phyloP scores from a whole-genome alignment of 2,888 invertebrate genomes.

The Archips crataeganus region DNA sequence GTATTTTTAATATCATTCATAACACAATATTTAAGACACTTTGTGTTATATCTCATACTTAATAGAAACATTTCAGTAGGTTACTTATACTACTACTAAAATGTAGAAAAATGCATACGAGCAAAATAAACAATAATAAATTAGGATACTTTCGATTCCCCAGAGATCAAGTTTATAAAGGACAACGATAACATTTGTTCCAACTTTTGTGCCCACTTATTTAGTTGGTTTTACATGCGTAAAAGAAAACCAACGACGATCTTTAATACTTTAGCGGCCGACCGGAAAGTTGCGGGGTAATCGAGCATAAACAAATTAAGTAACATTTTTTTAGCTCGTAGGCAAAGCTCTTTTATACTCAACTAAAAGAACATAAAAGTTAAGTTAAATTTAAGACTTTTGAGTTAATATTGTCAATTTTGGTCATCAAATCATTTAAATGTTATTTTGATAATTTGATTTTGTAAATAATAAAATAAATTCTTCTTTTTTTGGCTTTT shows the following conservation, averaged over 20 bases:
- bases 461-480: too few species aligned
- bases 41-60: too few species aligned
- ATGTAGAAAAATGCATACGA: too few species aligned
- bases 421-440: too few species aligned
- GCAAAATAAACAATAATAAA: constrained; percentile 1
- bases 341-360: constrained; percentile 9
- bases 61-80: too few species aligned
- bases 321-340: constrained; percentile 10
- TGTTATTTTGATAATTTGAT: too few species aligned
- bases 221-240: constrained; percentile 18
- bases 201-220: constrained; percentile 26
- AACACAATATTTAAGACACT: too few species aligned
- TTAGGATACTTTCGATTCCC: constrained; percentile 24
- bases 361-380: background rate
- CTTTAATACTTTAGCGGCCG: constrained; percentile 26
- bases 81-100: too few species aligned
- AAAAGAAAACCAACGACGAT: constrained; percentile 26
- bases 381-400: too few species aligned
- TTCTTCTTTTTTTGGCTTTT: too few species aligned
- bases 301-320: constrained; percentile 41
- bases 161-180: constrained; percentile 25
- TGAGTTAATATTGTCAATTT: background rate
- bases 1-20: too few species aligned
- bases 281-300: constrained; percentile 25
- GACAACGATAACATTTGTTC: constrained; percentile 30